Evolutionary conservation across 92 coral and sea anemone genomes (phyloP).

Genomic region (Zoanthus gigantus): DNA sequence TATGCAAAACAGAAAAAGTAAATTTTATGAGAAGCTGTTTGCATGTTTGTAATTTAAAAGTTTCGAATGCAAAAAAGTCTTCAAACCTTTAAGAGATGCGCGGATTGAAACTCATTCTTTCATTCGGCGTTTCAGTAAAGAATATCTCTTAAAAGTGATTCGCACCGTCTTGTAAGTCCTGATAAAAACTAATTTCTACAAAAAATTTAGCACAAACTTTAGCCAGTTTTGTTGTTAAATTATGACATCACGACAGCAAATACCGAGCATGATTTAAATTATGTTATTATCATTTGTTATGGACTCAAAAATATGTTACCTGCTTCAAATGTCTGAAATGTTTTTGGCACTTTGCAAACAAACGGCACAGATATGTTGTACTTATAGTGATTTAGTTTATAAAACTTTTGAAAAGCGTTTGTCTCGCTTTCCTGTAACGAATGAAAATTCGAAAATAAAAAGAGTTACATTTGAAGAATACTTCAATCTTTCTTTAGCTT

Average conservation of each 20-base stretch:
- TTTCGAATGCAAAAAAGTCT: too few species aligned
- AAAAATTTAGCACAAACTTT: background rate
- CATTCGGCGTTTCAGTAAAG: too few species aligned
- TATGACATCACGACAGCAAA: background rate
- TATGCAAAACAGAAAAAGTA: too few species aligned
- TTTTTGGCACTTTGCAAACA: background rate
- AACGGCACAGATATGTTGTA: background rate
- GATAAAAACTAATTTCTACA: background rate
- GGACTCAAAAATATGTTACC: conserved; percentile 3
- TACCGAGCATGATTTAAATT: too few species aligned
- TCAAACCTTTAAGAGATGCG: too few species aligned
- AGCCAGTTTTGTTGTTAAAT: background rate
- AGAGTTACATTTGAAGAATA: background rate
- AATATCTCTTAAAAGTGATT: too few species aligned
- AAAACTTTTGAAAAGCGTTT: background rate
- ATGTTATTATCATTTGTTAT: background rate
- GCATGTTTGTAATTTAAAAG: too few species aligned
- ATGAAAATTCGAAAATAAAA: background rate
- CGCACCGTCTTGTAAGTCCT: background rate
- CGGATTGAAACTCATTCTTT: too few species aligned
- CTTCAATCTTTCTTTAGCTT: background rate
- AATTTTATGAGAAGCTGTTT: too few species aligned
- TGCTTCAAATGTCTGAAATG: conserved; percentile 7
- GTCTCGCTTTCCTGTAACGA: too few species aligned
- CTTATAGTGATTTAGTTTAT: background rate